Evolutionary conservation across 2,113 vertebrate species (phyloP).

Genomic region (Lanius collurio): DNA sequence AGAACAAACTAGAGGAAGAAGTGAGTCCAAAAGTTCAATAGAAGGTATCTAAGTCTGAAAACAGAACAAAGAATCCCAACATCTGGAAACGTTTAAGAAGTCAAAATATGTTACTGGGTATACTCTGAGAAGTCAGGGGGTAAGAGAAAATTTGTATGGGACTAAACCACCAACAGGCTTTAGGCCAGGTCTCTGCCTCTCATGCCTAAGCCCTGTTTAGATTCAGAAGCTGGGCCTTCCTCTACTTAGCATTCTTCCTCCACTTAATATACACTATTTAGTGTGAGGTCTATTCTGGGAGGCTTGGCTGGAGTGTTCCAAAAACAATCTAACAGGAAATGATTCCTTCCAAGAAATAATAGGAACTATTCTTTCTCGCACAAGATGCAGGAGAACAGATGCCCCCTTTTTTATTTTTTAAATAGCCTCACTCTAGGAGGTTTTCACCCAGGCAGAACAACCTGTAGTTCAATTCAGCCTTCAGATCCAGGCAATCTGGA

Average conservation of each 20-base stretch:
- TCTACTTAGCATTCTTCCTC: background rate
- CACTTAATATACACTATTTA: background rate
- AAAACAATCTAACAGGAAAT: background rate
- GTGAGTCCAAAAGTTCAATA: background rate
- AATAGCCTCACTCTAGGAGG: background rate
- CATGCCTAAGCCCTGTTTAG: background rate
- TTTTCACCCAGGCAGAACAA: background rate
- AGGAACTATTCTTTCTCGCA: background rate
- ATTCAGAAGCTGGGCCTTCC: background rate
- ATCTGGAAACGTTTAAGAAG: background rate
- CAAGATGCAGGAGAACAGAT: background rate
- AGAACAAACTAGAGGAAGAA: background rate
- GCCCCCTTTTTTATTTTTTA: background rate
- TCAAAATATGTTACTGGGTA: background rate
- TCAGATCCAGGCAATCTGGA: background rate
- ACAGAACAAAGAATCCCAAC: background rate
- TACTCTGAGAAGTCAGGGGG: background rate
- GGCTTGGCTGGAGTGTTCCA: background rate
- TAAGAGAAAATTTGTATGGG: background rate
- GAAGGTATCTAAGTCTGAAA: background rate
- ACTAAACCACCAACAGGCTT: background rate
- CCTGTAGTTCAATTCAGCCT: background rate
- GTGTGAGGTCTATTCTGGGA: accelerated
- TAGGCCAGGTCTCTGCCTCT: background rate
- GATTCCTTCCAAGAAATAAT: background rate